Base-by-base conservation (phyloP, 2,888 invertebrate species). In the Choreutis nemorana region DNA sequence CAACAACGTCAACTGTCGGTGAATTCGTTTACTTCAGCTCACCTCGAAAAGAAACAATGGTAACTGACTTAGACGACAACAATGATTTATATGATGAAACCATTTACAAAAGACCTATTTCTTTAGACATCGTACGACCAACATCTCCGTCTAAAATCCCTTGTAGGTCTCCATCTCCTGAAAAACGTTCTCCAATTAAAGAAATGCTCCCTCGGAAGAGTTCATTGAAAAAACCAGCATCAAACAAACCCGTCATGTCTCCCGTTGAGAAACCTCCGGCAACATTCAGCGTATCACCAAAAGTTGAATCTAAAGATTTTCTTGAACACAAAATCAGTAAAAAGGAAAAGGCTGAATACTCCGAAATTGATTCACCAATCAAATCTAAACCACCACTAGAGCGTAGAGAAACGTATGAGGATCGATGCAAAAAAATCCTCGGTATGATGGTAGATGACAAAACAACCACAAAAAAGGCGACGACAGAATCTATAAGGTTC, bases 361-460 rank as follows among this genome's bases (percentile, higher is more conserved):
- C 49, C 10, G 40, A 43, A n/a, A 21, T 34, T n/a, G 46, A 45
- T 24, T 37, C 45, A 15, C 52, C 55, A 4, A 53, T 68, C 0
- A 83, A 81, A 41, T 50, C 66, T 13, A 84, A 82, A 40, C 83
- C 84, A 21, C 82, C 85, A 1, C 55, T 83, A 18, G 83, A 81
- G 38, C 75, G 87, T 42, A 83, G 86, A 20, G 87, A 89, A 58
- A 88, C 88, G 1, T 89, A 87, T 38, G 88, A 88, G 55, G 87
- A 88, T 54, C 73, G 87, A 16, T 88, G 88, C 40, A 79, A 85
- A 20, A 83, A 87, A 47, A 87, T 88, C 42, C 68, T 88, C 21
- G 88, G 88, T 2, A 84, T 88, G 71, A 60, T 75, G 26, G 72
- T 78, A 31, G 61, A 64, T 31, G 63, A 62, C 16, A 62, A 51